These are phyloP conservation scores for Cactoblastis cactorum DNA, from an alignment of 2,888 invertebrate species.

Conservation along the genomic window DNA sequence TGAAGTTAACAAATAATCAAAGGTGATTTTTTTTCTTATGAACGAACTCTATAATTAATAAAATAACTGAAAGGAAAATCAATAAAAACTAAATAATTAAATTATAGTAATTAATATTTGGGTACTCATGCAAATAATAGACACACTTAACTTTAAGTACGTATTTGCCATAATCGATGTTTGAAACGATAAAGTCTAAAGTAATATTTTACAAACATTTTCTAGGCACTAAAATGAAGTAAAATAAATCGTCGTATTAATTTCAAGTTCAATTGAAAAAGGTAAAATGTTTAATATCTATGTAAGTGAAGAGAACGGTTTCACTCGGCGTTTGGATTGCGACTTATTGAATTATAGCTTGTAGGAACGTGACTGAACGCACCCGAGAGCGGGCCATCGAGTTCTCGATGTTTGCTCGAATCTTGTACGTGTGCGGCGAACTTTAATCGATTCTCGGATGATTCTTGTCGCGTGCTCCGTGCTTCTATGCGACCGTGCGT, in stretches of 20 bases:
- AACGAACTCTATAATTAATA: too few relatives aligned
- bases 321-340: constrained; percentile 49
- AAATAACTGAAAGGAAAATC: too few relatives aligned
- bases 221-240: neutral
- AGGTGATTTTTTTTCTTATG: too few relatives aligned
- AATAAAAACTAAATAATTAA: too few relatives aligned
- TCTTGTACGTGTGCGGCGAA: constrained; percentile 54
- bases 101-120: too few relatives aligned
- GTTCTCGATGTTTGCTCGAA: constrained; percentile 60
- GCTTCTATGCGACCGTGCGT: constrained; percentile 35
- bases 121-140: too few relatives aligned
- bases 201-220: neutral
- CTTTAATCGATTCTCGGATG: constrained; percentile 63
- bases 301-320: constrained; percentile 47
- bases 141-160: too few relatives aligned
- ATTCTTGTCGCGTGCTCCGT: constrained; percentile 45
- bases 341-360: constrained; percentile 68
- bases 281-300: constrained; percentile 23
- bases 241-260: constrained; percentile 10
- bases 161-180: too few relatives aligned
- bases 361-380: constrained; percentile 53
- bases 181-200: neutral
- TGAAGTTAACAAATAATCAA: too few relatives aligned
- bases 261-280: constrained; percentile 1
- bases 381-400: constrained; percentile 48